Evolutionary conservation across 1,140 invertebrate species (phyloP).

Genomic region (Ectropis grisescens): DNA sequence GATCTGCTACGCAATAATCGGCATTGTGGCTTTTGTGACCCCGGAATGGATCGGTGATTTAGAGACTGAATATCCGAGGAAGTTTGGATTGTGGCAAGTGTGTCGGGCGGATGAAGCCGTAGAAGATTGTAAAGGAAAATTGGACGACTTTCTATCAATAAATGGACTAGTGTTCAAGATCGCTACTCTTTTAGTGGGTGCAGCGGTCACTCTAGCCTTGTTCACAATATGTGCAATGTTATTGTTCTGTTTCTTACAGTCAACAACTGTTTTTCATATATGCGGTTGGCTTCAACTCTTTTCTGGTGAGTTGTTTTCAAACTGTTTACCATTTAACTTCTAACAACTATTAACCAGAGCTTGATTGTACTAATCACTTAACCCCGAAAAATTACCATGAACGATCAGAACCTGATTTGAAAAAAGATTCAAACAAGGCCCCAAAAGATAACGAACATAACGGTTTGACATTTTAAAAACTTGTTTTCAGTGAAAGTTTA

Average conservation of each 20-base stretch:
- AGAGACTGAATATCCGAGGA: constrained; percentile 87
- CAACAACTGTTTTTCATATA: constrained; percentile 93
- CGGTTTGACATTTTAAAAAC: constrained; percentile 3
- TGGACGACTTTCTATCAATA: constrained; percentile 88
- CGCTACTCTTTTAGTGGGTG: constrained; percentile 89
- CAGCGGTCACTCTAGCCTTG: constrained; percentile 87
- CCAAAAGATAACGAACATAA: constrained; percentile 2
- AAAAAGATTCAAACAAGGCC: background rate
- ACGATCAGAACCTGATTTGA: too few relatives aligned
- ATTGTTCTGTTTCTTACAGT: constrained; percentile 94
- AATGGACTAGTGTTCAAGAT: constrained; percentile 79
- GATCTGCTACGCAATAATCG: constrained; percentile 96
- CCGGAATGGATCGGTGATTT: constrained; percentile 94
- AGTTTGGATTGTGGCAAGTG: constrained; percentile 92
- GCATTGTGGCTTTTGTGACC: constrained; percentile 93
- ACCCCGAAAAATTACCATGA: background rate
- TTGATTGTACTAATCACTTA: background rate
- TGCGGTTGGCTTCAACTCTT: constrained; percentile 95
- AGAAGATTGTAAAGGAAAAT: constrained; percentile 84
- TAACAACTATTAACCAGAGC: background rate
- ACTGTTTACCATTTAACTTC: background rate
- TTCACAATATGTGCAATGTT: constrained; percentile 90
- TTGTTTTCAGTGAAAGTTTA: constrained; percentile 9
- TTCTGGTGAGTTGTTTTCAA: constrained; percentile 83
- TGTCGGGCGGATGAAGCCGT: constrained; percentile 80